Conservation (phyloP, 2,888 invertebrate species). For the Notodonta ziczac region DNA sequence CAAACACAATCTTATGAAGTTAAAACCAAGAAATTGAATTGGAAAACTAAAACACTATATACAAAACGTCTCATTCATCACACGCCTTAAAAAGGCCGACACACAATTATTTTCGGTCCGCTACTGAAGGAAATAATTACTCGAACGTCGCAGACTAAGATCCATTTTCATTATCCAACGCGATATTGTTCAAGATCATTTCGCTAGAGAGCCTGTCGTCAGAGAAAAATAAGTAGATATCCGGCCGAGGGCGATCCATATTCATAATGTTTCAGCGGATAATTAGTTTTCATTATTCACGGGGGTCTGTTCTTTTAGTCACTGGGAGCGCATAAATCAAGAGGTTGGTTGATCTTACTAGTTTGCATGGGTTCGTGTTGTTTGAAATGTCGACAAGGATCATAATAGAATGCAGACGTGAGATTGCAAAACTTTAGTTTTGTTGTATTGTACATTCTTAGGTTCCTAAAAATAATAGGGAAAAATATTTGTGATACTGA, state of each 20-base stretch:
- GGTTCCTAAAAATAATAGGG: too few relatives aligned
- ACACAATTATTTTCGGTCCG: conserved; percentile 10
- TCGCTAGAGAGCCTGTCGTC: conserved; percentile 41
- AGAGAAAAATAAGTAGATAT: conserved; percentile 53
- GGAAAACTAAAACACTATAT: neutral
- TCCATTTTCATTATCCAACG: conserved; percentile 53
- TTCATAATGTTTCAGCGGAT: conserved; percentile 61
- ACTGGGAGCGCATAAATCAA: neutral
- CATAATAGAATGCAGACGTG: too few relatives aligned
- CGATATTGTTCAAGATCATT: conserved; percentile 52
- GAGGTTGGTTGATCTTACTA: neutral
- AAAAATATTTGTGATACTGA: too few relatives aligned
- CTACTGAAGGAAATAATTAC: conserved; percentile 32
- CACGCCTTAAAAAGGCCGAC: neutral
- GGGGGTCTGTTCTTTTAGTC: conserved; percentile 10
- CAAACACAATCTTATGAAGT: too few relatives aligned
- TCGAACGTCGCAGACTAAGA: conserved; percentile 30
- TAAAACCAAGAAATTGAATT: neutral
- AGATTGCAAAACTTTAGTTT: too few relatives aligned
- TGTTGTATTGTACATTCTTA: too few relatives aligned
- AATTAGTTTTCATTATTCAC: conserved; percentile 66
- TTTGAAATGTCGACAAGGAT: neutral
- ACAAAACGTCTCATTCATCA: neutral
- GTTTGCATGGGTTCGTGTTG: conserved; percentile 10
- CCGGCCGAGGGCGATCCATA: conserved; percentile 53